phyloP scores from a whole-genome alignment of 1,140 invertebrate species.

The Zaprionus tsacasi region DNA sequence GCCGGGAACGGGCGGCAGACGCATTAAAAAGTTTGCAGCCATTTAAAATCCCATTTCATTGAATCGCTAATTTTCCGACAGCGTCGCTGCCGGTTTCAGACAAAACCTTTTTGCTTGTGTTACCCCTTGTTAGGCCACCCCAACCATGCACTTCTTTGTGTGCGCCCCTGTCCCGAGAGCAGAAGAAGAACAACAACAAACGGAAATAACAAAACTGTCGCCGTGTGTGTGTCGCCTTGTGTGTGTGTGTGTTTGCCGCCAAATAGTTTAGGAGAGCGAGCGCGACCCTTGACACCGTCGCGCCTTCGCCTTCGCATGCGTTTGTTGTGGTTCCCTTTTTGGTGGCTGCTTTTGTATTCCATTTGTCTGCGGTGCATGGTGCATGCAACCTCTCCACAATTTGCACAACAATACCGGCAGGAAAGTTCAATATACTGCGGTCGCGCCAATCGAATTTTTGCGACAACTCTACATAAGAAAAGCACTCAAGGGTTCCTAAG shows the following conservation, averaged over 20 bases:
- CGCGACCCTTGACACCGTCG: background rate
- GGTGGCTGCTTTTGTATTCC: background rate
- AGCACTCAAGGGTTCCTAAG: no score
- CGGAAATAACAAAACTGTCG: constrained; percentile 17
- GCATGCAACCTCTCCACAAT: constrained; percentile 4
- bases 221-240: background rate
- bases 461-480: background rate
- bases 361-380: constrained; percentile 5
- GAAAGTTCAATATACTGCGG: background rate
- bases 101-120: constrained; percentile 41
- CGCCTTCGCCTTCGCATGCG: background rate
- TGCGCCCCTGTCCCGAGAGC: background rate
- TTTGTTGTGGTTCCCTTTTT: background rate
- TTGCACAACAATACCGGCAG: background rate
- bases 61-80: constrained; percentile 83
- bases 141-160: background rate
- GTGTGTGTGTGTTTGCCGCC: background rate
- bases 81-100: constrained; percentile 49
- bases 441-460: background rate
- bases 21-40: constrained; percentile 83
- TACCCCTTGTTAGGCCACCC: background rate
- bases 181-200: background rate
- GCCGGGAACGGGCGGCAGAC: constrained; percentile 37
- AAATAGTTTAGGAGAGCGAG: constrained; percentile 8
- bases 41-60: constrained; percentile 84